Evolutionary conservation across 2,113 vertebrate species (phyloP).

Genomic region (Cyanistes caeruleus): DNA sequence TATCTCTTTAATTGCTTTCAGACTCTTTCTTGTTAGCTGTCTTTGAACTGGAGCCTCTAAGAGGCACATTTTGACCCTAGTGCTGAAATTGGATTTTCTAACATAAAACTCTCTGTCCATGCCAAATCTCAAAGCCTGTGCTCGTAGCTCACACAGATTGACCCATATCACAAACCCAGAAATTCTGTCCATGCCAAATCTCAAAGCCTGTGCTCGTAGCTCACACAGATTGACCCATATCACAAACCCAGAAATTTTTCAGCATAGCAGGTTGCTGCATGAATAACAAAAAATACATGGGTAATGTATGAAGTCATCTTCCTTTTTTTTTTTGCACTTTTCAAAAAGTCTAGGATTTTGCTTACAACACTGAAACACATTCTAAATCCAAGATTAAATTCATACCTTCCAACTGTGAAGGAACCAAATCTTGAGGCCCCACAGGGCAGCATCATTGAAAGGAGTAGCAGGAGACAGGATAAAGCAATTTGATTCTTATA

Average conservation of each 20-base stretch:
- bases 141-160: background rate
- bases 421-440: background rate
- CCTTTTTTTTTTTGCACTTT: background rate
- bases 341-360: background rate
- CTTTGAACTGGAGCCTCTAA: background rate
- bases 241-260: background rate
- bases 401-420: background rate
- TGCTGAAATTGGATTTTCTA: background rate
- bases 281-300: background rate
- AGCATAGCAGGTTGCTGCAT: background rate
- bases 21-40: background rate
- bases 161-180: background rate
- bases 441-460: background rate
- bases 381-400: background rate
- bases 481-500: background rate
- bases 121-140: background rate
- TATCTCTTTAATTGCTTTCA: background rate
- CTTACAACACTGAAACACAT: background rate
- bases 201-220: too few species aligned
- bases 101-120: background rate
- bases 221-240: background rate
- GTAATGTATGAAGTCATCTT: background rate
- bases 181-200: too few species aligned
- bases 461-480: background rate
- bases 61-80: background rate